phyloP scores from a whole-genome alignment of 1,140 invertebrate genomes.

The Probaryconus sp. region DNA sequence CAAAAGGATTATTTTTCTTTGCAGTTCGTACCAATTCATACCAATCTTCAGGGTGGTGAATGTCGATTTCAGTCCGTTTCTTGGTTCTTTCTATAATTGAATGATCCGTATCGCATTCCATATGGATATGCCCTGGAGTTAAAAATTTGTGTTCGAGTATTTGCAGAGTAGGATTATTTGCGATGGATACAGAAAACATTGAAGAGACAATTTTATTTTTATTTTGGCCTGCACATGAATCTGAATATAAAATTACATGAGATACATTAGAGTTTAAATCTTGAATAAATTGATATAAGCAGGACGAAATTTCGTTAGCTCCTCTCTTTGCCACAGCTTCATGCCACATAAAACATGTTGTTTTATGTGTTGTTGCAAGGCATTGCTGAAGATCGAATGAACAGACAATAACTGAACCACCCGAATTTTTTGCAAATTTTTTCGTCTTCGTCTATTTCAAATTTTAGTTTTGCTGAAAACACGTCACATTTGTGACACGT shows the following conservation, averaged over 20 bases:
- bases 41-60: slow-evolving; percentile 32
- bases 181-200: slow-evolving; percentile 51
- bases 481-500: slow-evolving; percentile 53
- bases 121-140: slow-evolving; percentile 65
- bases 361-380: slow-evolving; percentile 63
- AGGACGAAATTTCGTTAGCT: slow-evolving; percentile 64
- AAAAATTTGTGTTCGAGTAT: slow-evolving; percentile 69
- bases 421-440: not conserved
- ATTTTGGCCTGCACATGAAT: slow-evolving; percentile 68
- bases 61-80: no score
- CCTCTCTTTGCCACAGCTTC: slow-evolving; percentile 64
- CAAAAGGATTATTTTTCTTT: slow-evolving; percentile 7
- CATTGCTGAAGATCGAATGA: slow-evolving; percentile 57
- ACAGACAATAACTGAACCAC: not conserved
- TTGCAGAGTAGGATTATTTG: slow-evolving; percentile 42
- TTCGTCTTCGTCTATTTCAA: slow-evolving; percentile 3
- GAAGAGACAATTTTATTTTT: slow-evolving; percentile 63
- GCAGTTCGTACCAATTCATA: slow-evolving; percentile 18
- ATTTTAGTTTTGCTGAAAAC: slow-evolving; percentile 24
- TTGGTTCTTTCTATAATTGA: slow-evolving; percentile 63
- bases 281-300: slow-evolving; percentile 55
- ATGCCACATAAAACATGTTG: slow-evolving; percentile 68
- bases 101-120: slow-evolving; percentile 67
- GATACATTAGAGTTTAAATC: slow-evolving; percentile 42
- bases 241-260: slow-evolving; percentile 65